phyloP scores from a whole-genome alignment of 2,113 vertebrate genomes.

The Verasper variegatus region DNA sequence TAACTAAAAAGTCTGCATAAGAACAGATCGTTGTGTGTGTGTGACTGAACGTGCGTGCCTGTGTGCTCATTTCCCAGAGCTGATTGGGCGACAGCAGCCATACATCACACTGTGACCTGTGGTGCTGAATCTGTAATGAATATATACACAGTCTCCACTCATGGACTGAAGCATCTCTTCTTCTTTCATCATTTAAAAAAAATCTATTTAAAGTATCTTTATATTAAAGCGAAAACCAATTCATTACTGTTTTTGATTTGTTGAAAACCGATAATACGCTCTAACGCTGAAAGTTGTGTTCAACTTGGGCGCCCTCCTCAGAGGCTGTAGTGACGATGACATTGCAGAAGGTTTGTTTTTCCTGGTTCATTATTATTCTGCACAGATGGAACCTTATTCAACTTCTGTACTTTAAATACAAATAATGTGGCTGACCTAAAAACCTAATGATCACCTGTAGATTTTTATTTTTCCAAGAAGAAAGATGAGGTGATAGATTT shows the following conservation, averaged over 20 bases:
- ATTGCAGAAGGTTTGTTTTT: conserved; percentile 8
- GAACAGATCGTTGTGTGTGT: conserved; percentile 38
- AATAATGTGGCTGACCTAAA: background rate
- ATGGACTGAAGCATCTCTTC: conserved; percentile 12
- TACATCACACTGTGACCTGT: conserved; percentile 59
- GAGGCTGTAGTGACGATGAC: background rate
- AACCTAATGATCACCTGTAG: conserved; percentile 18
- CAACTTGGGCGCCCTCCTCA: no score
- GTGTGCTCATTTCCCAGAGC: conserved; percentile 64
- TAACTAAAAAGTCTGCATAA: background rate
- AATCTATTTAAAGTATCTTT: background rate
- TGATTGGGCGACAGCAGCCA: conserved; percentile 63
- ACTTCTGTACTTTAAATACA: conserved; percentile 13
- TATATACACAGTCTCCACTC: conserved; percentile 54
- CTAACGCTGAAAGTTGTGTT: no score
- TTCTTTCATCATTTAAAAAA: conserved; percentile 15
- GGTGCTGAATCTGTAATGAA: conserved; percentile 46
- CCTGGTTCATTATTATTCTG: conserved; percentile 14
- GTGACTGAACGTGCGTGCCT: conserved; percentile 10
- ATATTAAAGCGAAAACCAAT: background rate
- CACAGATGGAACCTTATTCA: conserved; percentile 18
- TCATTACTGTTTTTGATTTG: background rate
- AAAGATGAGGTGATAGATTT: conserved; percentile 89
- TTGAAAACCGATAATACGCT: background rate
- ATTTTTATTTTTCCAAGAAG: conserved; percentile 43